These are phyloP conservation scores for Megalurothrips usitatus DNA, from an alignment of 2,888 invertebrate species.

Conservation along the genomic window DNA sequence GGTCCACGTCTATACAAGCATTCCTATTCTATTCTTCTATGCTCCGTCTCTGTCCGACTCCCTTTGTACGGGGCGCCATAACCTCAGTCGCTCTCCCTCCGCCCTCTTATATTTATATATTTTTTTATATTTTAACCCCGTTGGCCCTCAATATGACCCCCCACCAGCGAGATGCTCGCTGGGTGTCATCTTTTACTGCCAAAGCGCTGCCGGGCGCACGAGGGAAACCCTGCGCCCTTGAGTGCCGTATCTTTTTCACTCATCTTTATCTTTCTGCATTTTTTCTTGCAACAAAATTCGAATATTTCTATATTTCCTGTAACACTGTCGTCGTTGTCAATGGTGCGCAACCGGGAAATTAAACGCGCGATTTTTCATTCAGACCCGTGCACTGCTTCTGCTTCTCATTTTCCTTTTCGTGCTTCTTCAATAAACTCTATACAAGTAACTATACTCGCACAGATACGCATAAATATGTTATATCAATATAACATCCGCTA, in stretches of 20 bases:
- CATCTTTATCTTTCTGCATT: too few relatives aligned
- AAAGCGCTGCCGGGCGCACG: background rate
- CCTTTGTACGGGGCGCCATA: background rate
- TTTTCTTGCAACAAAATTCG: too few relatives aligned
- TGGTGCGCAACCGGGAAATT: too few relatives aligned
- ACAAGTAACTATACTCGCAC: too few relatives aligned
- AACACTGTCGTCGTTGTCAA: too few relatives aligned
- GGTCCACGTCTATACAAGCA: too few relatives aligned
- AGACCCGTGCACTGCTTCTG: too few relatives aligned
- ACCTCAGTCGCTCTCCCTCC: background rate
- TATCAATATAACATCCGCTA: too few relatives aligned
- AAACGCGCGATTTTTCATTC: too few relatives aligned
- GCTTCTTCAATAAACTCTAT: too few relatives aligned
- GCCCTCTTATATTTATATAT: background rate
- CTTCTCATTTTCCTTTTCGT: background rate
- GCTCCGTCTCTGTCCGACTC: background rate
- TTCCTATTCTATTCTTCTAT: background rate
- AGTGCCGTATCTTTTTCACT: background rate
- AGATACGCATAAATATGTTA: too few relatives aligned
- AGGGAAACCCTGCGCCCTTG: background rate
- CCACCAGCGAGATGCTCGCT: background rate
- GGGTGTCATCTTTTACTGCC: conserved; percentile 14
- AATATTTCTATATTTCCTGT: too few relatives aligned
- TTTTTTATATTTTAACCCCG: background rate
- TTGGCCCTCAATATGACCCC: background rate